These are phyloP conservation scores for Adelges cooleyi DNA, from an alignment of 1,140 invertebrate species.

Conservation along the genomic window DNA sequence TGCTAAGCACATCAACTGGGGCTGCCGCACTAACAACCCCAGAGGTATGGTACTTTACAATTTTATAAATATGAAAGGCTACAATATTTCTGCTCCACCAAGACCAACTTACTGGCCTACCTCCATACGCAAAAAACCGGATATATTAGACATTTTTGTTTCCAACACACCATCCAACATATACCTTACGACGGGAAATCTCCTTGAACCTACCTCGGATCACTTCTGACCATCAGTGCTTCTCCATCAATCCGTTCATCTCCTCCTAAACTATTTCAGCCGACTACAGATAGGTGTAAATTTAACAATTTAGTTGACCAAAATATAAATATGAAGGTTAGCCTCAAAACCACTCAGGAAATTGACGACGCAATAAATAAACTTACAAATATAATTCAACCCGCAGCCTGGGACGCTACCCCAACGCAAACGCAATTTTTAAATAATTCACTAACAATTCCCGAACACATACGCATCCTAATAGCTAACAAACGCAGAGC, in stretches of 20 bases:
- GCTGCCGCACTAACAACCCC: conserved; percentile 35
- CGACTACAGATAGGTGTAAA: background rate
- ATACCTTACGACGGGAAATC: background rate
- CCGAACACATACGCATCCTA: background rate
- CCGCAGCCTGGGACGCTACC: background rate
- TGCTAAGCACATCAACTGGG: conserved; percentile 11
- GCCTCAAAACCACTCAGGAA: background rate
- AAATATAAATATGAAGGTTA: background rate
- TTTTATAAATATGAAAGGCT: conserved; percentile 29
- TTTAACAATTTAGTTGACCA: background rate
- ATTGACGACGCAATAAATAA: background rate
- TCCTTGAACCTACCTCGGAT: background rate
- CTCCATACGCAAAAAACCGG: background rate
- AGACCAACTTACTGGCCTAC: background rate
- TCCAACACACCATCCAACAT: background rate
- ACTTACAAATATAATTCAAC: background rate
- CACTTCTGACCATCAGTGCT: background rate
- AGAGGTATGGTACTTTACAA: conserved; percentile 34
- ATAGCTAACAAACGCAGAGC: background rate
- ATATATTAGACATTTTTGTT: background rate
- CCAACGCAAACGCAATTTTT: background rate
- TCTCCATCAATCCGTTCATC: background rate
- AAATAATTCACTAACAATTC: background rate
- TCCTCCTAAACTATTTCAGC: background rate
- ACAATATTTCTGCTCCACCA: conserved; percentile 27